Evolutionary conservation across 2,888 invertebrate genomes (phyloP), one percentile per base, ranked within the genome.

Genomic region (Pharmacophagus antenor): DNA sequence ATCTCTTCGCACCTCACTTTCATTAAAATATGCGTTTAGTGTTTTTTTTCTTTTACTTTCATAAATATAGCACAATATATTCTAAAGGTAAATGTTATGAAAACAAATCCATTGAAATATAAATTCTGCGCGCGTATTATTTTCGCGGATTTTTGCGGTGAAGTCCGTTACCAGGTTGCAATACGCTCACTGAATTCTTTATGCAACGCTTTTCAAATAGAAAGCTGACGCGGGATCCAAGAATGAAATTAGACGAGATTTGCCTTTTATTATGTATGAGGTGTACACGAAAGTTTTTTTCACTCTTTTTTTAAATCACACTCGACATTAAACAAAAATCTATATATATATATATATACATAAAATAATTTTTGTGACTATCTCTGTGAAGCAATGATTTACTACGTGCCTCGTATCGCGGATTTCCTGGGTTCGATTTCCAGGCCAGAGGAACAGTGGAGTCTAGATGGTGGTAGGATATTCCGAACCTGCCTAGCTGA

Each of bases 141-240:
- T 46, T 57, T 27, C 25, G 21, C 51, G 46, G 51, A 57, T 18
- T 51, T 31, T 22, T 22, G 51, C 44, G 44, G 57, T 17, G 31
- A 51, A 51, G 51, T 31, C 51, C 21, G 46, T 22, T 51, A 17
- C 20, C 27, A 17, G 17, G 53, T 44, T 50, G 51, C 46, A 23
- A 46, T 46, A 46, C 51, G 21, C 23, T 17, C 17, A 17, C 22
- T 44, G 51, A 58, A 58, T 58, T 58, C 46, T 21, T 46, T 51
- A 51, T 58, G 44, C 57, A 51, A 31, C 51, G 57, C 57, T 51
- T 46, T 51, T 58, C 46, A 58, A 46, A 57, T 46, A 58, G 23
- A 52, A 57, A 51, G 31, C 51, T 57, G 51, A 52, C 51, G 44
- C 21, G 25, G 21, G 25, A 17, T 27, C 31, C 27, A 46, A 46